Evolutionary conservation across 2,113 vertebrate species (phyloP).

Genomic region (Otolemur garnettii): DNA sequence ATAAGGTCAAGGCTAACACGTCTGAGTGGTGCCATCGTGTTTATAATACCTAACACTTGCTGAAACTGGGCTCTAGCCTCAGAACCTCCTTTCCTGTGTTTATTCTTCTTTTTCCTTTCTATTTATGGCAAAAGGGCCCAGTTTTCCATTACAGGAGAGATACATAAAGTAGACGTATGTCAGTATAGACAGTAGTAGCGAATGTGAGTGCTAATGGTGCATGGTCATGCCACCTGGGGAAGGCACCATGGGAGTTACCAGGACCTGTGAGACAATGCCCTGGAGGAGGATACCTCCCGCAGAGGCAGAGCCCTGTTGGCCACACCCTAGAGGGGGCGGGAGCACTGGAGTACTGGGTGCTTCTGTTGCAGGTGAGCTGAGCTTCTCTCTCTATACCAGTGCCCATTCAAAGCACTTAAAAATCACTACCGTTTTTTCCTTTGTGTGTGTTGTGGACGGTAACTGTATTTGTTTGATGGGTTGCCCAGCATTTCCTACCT

Average conservation of each 20-base stretch:
- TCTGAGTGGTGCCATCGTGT: no score
- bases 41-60: not conserved
- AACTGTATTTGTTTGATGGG: not conserved
- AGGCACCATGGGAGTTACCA: not conserved
- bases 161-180: not conserved
- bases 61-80: not conserved
- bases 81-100: not conserved
- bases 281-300: not conserved
- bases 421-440: not conserved
- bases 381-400: not conserved
- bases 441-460: not conserved
- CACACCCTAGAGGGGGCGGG: not conserved
- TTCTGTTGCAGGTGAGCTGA: not conserved
- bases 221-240: not conserved
- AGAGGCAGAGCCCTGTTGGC: not conserved
- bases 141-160: not conserved
- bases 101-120: constrained; percentile 3
- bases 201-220: not conserved
- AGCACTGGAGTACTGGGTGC: not conserved
- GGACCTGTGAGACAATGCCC: not conserved
- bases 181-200: not conserved
- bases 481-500: not conserved
- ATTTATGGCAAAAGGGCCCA: not conserved
- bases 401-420: not conserved
- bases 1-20: not conserved